Evolutionary conservation across 35 echinoderm and acorn worm genomes (phyloP), one percentile per base, ranked within the genome.

Genomic region (Apostichopus japonicus): DNA sequence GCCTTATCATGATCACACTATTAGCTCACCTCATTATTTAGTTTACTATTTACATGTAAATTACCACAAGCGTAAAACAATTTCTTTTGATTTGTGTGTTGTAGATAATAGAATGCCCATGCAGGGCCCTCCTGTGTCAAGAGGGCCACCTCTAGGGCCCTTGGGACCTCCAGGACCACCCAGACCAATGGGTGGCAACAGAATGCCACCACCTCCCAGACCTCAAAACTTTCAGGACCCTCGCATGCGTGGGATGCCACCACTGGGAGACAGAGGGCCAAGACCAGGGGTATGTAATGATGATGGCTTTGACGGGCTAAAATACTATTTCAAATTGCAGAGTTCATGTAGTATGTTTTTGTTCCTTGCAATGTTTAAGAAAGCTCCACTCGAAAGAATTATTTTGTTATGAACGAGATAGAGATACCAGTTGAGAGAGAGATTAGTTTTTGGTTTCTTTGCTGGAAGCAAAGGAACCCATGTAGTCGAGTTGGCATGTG

Each of bases 91-190:
- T 78, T 22, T 56, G 22, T 88, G 54, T 62, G 5, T 11, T 88
- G 52, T 51, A 90, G 88, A 63, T 65, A 73, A 63, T 67, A 79
- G 90, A 71, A 55, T 59, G 78, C 76, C 90, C 22, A 51, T 54
- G n/a, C 73, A 78, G 23, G 71, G 71, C 54, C 90, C 90, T 61
- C 90, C 90, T 25, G 90, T 44, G 21, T 56, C 90, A 24, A 92
- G 90, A 65, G 90, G 90, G 5, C 90, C 90, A 80, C 75, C 73
- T 57, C 90, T 77, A 62, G 75, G 75, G 15, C 77, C 54, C 17
- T 24, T 78, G 16, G 90, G 90, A 24, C 90, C 90, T 53, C 90
- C 76, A 79, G 90, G 90, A 16, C 90, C 90, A 55, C 90, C 90
- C 1, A 63, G 77, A 19, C 89, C 86, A 21, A 57, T 27, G 13